A percentile compares a stretch with the other conserved stretches of the same genome.
These are phyloP conservation scores for Athene noctua DNA, from an alignment of 2,113 vertebrate species.

Conservation along the genomic window DNA sequence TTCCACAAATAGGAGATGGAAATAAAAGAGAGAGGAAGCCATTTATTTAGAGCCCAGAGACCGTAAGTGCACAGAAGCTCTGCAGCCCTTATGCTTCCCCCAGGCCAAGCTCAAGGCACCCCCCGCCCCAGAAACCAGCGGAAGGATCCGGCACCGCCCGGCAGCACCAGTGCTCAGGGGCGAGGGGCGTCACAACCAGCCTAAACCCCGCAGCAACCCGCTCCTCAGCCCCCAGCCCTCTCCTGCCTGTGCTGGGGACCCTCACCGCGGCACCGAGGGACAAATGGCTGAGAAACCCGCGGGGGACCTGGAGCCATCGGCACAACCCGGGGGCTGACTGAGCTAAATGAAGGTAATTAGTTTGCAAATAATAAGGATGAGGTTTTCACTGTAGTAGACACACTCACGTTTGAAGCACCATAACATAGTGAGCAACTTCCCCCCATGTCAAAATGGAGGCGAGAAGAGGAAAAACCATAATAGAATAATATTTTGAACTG, in stretches of 20 bases:
- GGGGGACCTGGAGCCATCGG: neutral
- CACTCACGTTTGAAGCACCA: neutral
- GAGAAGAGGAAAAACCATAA: neutral
- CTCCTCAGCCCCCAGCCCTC: neutral
- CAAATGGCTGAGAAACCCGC: rapidly evolving
- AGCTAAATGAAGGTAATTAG: neutral
- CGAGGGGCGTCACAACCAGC: neutral
- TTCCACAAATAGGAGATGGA: no score
- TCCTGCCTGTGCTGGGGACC: no score
- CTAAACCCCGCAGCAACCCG: neutral
- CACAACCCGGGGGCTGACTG: neutral
- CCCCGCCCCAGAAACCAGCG: rapidly evolving
- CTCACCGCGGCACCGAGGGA: rapidly evolving
- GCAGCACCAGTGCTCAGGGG: rapidly evolving
- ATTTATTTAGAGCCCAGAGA: neutral
- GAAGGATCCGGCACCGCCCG: rapidly evolving
- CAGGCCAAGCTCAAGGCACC: rapidly evolving
- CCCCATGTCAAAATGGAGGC: neutral
- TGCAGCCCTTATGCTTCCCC: neutral
- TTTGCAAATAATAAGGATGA: neutral
- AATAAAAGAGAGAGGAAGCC: neutral
- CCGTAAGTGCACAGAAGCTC: neutral
- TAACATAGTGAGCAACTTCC: neutral
- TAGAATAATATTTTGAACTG: neutral
- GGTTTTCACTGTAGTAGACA: neutral